phyloP scores from a whole-genome alignment of 2,888 invertebrate species.

The Hylaea fasciaria region DNA sequence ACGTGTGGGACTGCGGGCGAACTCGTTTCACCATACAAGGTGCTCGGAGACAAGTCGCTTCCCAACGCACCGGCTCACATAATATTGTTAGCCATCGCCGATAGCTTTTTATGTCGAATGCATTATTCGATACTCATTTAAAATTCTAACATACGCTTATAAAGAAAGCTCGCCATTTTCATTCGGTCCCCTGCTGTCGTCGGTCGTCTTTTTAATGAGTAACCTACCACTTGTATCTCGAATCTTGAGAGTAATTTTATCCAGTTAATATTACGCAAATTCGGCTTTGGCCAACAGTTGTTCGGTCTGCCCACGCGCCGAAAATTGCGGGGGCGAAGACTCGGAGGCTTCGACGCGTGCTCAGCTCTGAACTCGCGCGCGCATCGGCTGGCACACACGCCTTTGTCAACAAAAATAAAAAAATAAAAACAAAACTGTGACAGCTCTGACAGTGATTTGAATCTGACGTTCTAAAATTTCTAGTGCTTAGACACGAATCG shows the following conservation, averaged over 20 bases:
- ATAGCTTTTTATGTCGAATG: constrained; percentile 84
- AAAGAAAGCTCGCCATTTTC: constrained; percentile 82
- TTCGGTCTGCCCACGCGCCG: constrained; percentile 74
- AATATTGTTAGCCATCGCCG: constrained; percentile 82
- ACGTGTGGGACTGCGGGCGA: constrained; percentile 83
- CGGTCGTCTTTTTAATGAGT: constrained; percentile 61
- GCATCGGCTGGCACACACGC: constrained; percentile 76
- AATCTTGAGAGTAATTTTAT: constrained; percentile 16
- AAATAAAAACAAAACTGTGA: constrained; percentile 49
- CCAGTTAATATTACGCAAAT: constrained; percentile 78
- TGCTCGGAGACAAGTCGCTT: constrained; percentile 75
- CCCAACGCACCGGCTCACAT: constrained; percentile 82
- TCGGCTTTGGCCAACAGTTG: constrained; percentile 70
- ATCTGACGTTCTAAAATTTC: constrained; percentile 45
- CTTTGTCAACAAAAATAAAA: constrained; percentile 58
- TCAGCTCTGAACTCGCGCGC: constrained; percentile 73
- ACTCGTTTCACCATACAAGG: constrained; percentile 84
- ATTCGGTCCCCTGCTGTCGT: constrained; percentile 75
- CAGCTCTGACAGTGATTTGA: constrained; percentile 49
- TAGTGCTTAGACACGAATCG: constrained; percentile 58
- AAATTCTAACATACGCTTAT: constrained; percentile 84
- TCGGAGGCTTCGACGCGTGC: constrained; percentile 78
- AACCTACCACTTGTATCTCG: constrained; percentile 30
- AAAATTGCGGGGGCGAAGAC: constrained; percentile 79
- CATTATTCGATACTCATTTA: constrained; percentile 85